phyloP scores from a whole-genome alignment of 2,888 invertebrate genomes.

The Cheilosia grossa region DNA sequence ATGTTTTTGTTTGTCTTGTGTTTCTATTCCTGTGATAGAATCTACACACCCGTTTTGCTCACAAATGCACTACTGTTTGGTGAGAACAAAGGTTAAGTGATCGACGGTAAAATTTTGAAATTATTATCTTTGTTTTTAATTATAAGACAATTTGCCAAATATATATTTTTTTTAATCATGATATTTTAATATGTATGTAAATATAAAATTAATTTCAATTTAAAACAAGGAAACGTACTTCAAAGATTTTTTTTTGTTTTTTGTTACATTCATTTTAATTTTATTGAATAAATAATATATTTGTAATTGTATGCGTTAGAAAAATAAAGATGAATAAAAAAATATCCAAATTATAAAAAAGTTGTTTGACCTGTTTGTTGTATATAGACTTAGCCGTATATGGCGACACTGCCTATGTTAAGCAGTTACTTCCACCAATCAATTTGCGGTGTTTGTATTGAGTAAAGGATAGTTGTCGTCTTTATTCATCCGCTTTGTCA shows the following conservation, averaged over 20 bases:
- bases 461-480: too few species aligned
- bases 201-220: constrained; percentile 31
- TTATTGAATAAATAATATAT: constrained; percentile 16
- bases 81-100: constrained; percentile 56
- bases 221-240: constrained; percentile 34
- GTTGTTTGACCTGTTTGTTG: not conserved
- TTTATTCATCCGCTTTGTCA: too few species aligned
- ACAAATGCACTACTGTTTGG: constrained; percentile 54
- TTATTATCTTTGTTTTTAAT: constrained; percentile 16
- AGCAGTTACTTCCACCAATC: too few species aligned
- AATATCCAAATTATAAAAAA: constrained; percentile 9
- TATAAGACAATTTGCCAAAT: constrained; percentile 42
- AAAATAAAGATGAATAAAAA: constrained; percentile 46
- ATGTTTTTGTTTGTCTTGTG: constrained; percentile 16
- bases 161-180: constrained; percentile 17
- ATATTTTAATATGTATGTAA: constrained; percentile 32
- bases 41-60: constrained; percentile 54
- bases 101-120: constrained; percentile 28
- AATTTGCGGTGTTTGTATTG: too few species aligned
- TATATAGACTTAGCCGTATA: too few species aligned
- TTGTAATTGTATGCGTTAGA: constrained; percentile 47
- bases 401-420: too few species aligned
- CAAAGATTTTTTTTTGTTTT: constrained; percentile 54
- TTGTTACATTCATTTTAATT: constrained; percentile 14
- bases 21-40: constrained; percentile 46